A percentile compares a stretch with the other conserved stretches of the same genome.
Conservation (phyloP, 2,797 vertebrate species). For the Pelochelys cantorii region DNA sequence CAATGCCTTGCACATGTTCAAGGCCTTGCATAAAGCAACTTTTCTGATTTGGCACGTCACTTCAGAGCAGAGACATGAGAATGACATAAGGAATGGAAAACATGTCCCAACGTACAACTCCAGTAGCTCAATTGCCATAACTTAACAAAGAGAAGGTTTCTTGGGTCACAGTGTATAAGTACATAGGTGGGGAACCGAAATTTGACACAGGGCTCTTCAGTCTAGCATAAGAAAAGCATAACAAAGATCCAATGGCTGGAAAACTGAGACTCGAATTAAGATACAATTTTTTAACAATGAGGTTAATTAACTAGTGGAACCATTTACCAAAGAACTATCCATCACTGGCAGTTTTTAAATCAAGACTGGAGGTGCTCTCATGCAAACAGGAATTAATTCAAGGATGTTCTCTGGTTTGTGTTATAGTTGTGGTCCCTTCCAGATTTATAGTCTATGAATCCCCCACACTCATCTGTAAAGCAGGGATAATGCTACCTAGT, state of each 20-base stretch:
- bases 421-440: not conserved
- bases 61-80: not conserved
- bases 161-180: not conserved
- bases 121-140: not conserved
- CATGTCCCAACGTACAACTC: too few species aligned
- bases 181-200: not conserved
- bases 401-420: not conserved
- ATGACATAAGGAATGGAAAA: not conserved
- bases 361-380: not conserved
- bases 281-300: not conserved
- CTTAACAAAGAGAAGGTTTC: not conserved
- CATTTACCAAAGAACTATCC: fast-evolving
- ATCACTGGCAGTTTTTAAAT: fast-evolving
- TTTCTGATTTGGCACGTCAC: not conserved
- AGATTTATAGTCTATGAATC: not conserved
- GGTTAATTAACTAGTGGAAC: not conserved
- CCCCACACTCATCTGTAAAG: not conserved
- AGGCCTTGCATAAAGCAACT: not conserved
- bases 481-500: not conserved
- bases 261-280: not conserved
- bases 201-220: not conserved
- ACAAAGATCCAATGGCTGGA: not conserved
- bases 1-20: not conserved
- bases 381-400: not conserved
- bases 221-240: not conserved